Conservation (phyloP, 30 jellyfish, hydroid and myxozoan genomes). For the Aurelia coerulea region DNA sequence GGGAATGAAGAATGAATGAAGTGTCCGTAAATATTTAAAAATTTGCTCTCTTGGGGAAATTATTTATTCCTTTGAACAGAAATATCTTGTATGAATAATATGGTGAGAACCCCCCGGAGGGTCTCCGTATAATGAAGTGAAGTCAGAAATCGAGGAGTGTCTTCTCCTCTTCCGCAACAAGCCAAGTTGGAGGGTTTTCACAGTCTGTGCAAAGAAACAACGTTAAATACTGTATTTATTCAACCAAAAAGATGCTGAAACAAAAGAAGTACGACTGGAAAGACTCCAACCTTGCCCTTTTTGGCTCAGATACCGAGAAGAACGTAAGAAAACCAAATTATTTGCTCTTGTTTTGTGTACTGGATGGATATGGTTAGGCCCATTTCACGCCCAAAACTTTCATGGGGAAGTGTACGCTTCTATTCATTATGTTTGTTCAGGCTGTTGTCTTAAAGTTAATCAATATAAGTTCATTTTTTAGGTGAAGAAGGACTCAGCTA, state of each 20-base stretch:
- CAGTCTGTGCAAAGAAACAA: no score
- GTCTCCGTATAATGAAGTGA: neutral
- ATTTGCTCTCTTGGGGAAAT: no score
- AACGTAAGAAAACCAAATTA: constrained; percentile 50
- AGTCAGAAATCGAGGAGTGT: neutral
- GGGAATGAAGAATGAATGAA: no score
- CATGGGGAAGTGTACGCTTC: neutral
- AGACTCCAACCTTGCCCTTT: constrained; percentile 97
- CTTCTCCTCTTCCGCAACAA: constrained; percentile 9
- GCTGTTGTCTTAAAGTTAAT: no score
- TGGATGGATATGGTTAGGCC: constrained; percentile 3
- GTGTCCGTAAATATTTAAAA: no score
- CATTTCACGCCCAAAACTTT: neutral
- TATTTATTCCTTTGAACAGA: no score
- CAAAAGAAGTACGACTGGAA: constrained; percentile 99
- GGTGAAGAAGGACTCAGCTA: constrained; percentile 98
- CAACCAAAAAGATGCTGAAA: constrained; percentile 74
- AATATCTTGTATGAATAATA: no score
- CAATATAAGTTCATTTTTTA: neutral
- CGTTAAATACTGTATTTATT: no score
- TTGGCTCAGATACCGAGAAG: constrained; percentile 99
- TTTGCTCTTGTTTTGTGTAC: neutral
- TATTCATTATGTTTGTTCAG: neutral
- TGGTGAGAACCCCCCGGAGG: neutral
- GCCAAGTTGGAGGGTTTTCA: neutral